Evolutionary conservation across 2,113 vertebrate species (phyloP).

Genomic region (Scomber japonicus): DNA sequence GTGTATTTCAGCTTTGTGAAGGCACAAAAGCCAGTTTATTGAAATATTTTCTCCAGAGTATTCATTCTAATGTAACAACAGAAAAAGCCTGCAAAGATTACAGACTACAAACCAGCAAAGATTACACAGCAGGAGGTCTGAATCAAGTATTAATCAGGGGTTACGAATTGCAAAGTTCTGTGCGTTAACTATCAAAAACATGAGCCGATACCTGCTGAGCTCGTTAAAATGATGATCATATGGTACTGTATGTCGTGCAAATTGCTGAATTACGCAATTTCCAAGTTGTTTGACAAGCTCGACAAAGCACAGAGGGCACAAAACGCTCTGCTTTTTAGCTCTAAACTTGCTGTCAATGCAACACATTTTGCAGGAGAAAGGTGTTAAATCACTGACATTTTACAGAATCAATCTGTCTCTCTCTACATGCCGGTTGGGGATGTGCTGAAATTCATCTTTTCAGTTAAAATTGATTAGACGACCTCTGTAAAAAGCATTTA

Average conservation of each 20-base stretch:
- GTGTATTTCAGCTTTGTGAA: conserved; percentile 12
- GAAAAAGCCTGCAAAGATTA: background rate
- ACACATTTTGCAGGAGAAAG: background rate
- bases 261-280: background rate
- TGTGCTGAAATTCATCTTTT: conserved; percentile 33
- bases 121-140: background rate
- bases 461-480: conserved; percentile 30
- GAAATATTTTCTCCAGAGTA: background rate
- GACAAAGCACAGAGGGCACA: background rate
- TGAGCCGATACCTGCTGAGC: background rate
- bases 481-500: conserved; percentile 36
- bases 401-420: conserved; percentile 24
- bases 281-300: background rate
- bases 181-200: too few species aligned
- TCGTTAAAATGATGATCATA: background rate
- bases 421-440: conserved; percentile 1
- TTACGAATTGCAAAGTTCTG: too few species aligned
- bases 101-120: background rate
- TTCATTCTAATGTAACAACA: background rate
- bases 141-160: background rate
- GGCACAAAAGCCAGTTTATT: conserved; percentile 6
- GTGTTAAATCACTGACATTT: conserved; percentile 36
- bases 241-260: background rate
- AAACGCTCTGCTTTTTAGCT: background rate
- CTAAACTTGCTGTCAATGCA: background rate